These are phyloP conservation scores for Plagodis pulveraria DNA, from an alignment of 2,888 invertebrate species.

Conservation along the genomic window DNA sequence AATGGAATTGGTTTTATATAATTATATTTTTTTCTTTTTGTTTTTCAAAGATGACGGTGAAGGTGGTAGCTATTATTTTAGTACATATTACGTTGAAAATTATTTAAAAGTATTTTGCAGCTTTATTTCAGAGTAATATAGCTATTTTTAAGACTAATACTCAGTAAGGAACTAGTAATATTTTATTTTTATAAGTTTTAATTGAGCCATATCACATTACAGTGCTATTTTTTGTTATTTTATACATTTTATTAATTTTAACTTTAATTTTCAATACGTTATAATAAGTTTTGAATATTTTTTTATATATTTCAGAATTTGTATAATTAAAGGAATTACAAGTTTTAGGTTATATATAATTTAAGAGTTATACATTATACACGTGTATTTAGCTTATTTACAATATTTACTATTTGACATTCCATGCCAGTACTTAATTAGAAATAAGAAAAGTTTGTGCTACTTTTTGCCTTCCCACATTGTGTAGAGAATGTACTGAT, in stretches of 20 bases:
- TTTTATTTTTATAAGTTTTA: slow-evolving; percentile 26
- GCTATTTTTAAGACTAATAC: slow-evolving; percentile 43
- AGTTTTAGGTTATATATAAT: too few relatives aligned
- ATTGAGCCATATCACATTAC: slow-evolving; percentile 35
- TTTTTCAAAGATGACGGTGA: slow-evolving; percentile 21
- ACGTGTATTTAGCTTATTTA: not conserved
- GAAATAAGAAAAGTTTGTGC: slow-evolving; percentile 23
- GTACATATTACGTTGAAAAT: slow-evolving; percentile 36
- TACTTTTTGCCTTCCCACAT: not conserved
- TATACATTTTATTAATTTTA: slow-evolving; percentile 11
- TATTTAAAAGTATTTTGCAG: slow-evolving; percentile 46
- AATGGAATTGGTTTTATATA: slow-evolving; percentile 22
- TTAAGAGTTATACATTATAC: too few relatives aligned
- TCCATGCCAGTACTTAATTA: slow-evolving; percentile 77
- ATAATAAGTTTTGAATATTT: not conserved
- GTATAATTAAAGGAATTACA: not conserved
- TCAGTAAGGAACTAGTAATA: slow-evolving; percentile 27
- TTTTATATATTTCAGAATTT: not conserved
- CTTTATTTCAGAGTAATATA: slow-evolving; percentile 44
- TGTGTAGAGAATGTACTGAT: too few relatives aligned
- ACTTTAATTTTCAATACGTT: not conserved
- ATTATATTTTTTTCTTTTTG: slow-evolving; percentile 9
- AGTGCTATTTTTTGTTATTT: slow-evolving; percentile 23
- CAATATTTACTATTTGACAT: slow-evolving; percentile 44
- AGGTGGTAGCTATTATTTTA: slow-evolving; percentile 49